Evolutionary conservation across 2,113 vertebrate species (phyloP), one percentile per base, ranked within the genome.

Genomic region (Callorhinus ursinus): DNA sequence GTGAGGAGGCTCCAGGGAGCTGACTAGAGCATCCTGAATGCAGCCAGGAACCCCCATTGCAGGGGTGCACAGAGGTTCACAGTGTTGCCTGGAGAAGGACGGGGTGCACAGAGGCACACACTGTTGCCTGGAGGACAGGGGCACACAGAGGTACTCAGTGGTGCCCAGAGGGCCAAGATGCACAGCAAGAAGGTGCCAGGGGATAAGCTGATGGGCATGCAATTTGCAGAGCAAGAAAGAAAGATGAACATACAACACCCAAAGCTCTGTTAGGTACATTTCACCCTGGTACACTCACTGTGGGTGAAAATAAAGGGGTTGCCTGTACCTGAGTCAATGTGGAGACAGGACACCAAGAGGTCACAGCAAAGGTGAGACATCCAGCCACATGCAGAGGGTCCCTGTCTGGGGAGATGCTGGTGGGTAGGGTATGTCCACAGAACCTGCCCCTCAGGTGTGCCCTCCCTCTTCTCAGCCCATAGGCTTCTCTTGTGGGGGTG

Each of bases 201-300:
- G 26, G 42, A 49, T 26, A 14, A 8, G 42, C 74, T 49, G 26
- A 49, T 1, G 42, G 26, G 42, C 42, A 77, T 42, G 74, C 42
- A 18, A 26, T 77, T 28, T 8, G 61, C 5, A 15, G 28, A n/a
- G 33, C 42, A 12, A 16, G 51, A 42, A 14, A 15, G 31, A 33
- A 51, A 7, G 65, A 21, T 2, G 4, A 49, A 28, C 15, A 18
- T 12, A n/a, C 31, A 16, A 2, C 9, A 21, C 31, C 13, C 18
- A 2, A 21, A 33, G 19, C 10, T 4, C n/a, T 6, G n/a, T 28
- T 12, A 4, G 3, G 19, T 2, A 4, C 1, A 2, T 26, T 24
- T 71, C 24, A 9, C 9, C 15, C 15, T 10, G 33, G 57, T 1
- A 4, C 15, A 21, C 3, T 10, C 14, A 1, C 26, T 28, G 39